Evolutionary conservation across 2,797 vertebrate species (phyloP).

Genomic region (Micromesistius poutassou): DNA sequence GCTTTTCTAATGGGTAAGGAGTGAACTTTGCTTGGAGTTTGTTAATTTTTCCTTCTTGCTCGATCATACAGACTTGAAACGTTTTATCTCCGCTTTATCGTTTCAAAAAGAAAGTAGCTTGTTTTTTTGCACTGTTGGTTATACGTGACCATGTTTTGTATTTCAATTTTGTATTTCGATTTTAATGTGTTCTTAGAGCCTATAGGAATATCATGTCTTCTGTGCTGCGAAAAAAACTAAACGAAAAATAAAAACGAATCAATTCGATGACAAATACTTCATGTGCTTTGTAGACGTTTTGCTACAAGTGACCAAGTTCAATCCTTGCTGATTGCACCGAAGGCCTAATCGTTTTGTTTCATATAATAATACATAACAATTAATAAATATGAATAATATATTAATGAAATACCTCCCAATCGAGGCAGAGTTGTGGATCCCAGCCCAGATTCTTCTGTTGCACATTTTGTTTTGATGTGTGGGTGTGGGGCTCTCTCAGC

Average conservation of each 20-base stretch:
- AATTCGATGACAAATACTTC: too few species aligned
- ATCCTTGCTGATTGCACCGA: neutral
- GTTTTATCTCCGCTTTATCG: neutral
- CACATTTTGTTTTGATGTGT: neutral
- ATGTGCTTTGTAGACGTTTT: too few species aligned
- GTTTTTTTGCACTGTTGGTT: neutral
- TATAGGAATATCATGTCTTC: neutral
- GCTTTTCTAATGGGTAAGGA: slow-evolving; percentile 58
- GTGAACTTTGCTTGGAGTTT: slow-evolving; percentile 57
- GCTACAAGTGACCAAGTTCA: neutral
- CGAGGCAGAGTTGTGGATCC: too few species aligned
- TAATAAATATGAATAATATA: neutral
- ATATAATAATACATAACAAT: neutral
- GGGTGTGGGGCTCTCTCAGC: neutral
- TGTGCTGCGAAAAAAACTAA: too few species aligned
- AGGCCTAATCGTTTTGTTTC: neutral
- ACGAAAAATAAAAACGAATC: too few species aligned
- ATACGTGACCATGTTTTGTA: neutral
- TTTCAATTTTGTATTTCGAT: neutral
- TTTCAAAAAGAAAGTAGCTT: neutral
- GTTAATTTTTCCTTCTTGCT: slow-evolving; percentile 20
- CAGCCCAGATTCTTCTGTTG: too few species aligned
- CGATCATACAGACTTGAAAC: neutral
- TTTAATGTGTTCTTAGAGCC: neutral
- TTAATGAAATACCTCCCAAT: too few species aligned